These are phyloP conservation scores for Halichoeres trimaculatus DNA, from an alignment of 2,113 vertebrate genomes.

Conservation along the genomic window DNA sequence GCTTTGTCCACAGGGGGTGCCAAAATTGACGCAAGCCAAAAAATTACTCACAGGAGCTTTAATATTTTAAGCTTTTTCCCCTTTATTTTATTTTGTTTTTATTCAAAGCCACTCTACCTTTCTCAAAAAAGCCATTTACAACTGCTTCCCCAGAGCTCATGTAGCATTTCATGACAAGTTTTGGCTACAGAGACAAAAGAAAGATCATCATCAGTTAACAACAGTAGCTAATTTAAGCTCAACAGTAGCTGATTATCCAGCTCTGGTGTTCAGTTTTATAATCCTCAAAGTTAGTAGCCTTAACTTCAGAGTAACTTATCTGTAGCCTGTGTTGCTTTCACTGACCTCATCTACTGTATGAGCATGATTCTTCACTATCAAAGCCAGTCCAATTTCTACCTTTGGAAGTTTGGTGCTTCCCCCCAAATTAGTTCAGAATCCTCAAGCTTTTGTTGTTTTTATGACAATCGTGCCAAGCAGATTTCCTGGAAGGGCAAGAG, in stretches of 20 bases:
- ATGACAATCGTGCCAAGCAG: conserved; percentile 79
- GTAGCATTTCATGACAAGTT: conserved; percentile 60
- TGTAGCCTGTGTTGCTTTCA: conserved; percentile 43
- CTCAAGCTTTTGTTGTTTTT: conserved; percentile 53
- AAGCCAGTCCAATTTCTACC: conserved; percentile 16
- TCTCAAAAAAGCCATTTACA: conserved; percentile 30
- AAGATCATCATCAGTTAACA: conserved; percentile 1
- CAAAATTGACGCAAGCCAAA: too few relatives aligned
- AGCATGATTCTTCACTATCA: conserved; percentile 37
- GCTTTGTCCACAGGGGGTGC: too few relatives aligned
- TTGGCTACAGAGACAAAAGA: conserved; percentile 45
- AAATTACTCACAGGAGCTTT: too few relatives aligned
- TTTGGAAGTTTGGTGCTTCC: conserved; percentile 25
- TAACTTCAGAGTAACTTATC: conserved; percentile 39
- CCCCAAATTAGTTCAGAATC: neutral
- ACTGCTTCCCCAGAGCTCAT: conserved; percentile 31
- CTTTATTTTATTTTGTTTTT: neutral
- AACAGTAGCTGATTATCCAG: conserved; percentile 55
- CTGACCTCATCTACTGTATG: conserved; percentile 15
- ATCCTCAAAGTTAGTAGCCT: conserved; percentile 49
- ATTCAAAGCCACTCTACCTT: conserved; percentile 17
- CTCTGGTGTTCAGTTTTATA: neutral
- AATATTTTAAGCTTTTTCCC: too few relatives aligned
- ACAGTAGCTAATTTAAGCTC: conserved; percentile 53
- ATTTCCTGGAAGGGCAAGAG: conserved; percentile 39